A percentile compares a stretch with the other conserved stretches of the same genome.
Conservation (phyloP, 1,140 invertebrate genomes). For the Akabosia matsudoensis region DNA sequence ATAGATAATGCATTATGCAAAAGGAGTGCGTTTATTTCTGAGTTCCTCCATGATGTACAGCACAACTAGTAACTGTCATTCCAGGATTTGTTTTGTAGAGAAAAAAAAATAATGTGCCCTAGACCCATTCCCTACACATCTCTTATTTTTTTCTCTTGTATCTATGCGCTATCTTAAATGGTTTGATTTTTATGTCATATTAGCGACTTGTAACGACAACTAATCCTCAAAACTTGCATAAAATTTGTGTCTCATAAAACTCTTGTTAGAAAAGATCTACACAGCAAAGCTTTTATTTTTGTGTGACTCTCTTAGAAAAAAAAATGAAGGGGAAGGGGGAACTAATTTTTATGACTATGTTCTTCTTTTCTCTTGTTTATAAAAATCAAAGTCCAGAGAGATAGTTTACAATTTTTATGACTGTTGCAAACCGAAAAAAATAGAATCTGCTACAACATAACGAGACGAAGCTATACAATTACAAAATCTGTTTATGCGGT, state of each 20-base stretch:
- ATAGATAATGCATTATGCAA: neutral
- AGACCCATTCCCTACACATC: no score
- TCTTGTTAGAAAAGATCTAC: neutral
- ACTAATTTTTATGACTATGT: no score
- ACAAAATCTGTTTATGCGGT: no score
- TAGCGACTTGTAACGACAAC: neutral
- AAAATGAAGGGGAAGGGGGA: no score
- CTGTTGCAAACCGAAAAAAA: no score
- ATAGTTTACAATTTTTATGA: no score
- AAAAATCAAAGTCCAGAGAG: no score
- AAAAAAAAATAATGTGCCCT: neutral
- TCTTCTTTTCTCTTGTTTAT: no score
- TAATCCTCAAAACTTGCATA: conserved; percentile 11
- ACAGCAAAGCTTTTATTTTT: neutral
- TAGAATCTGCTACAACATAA: no score
- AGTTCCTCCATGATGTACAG: neutral
- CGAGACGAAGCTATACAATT: no score
- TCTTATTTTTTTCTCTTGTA: neutral
- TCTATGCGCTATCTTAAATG: neutral
- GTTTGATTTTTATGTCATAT: neutral
- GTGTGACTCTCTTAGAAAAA: no score
- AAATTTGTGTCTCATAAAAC: conserved; percentile 20
- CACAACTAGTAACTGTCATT: no score
- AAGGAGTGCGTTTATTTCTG: neutral
- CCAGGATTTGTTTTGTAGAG: neutral